Base-by-base conservation (phyloP, 2,113 vertebrate species). In the Lamprotornis superbus region DNA sequence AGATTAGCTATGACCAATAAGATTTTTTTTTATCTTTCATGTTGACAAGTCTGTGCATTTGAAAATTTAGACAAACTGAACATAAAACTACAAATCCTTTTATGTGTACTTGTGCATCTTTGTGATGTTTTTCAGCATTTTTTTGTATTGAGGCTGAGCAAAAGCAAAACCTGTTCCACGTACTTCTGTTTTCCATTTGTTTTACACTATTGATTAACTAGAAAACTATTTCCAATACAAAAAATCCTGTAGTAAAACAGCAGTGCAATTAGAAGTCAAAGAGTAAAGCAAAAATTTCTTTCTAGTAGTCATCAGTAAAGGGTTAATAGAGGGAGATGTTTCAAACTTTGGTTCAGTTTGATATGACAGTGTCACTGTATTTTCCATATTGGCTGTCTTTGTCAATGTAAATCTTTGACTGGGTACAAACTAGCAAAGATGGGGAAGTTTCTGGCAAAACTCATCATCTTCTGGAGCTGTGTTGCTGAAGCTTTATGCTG, bases 191-290 rank as follows among this genome's bases (percentile, higher is more conserved):
- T 76, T 65, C 33, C 85, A 6, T 87, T 95, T 94, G 39, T 53
- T 93, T 80, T 94, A 61, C 33, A 59, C 42, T 95, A 60, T 50
- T 89, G 46, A 91, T 95, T 91, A 95, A 69, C 81, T 69, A 87
- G 67, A 13, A 56, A 71, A 47, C 44, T 77, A 30, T 92, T 95
- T 61, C 31, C 70, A 69, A 35, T 40, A 52, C 40, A 37, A 61
- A 40, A 76, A 79, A 46, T 28, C 22, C 30, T 73, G 21, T 30
- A 47, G 33, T 81, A 83, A 75, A 86, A 16, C 27, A 89, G 10
- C 35, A 31, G 14, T 23, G 15, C 56, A 42, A 21, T 40, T 44
- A n/a, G 15, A 57, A 49, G 61, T 37, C 47, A n/a, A 33, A 69
- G 24, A 35, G 21, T 64, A 56, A 93, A 80, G 31, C 27, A 73